phyloP scores from a whole-genome alignment of 2,113 vertebrate genomes.

The Phainopepla nitens region DNA sequence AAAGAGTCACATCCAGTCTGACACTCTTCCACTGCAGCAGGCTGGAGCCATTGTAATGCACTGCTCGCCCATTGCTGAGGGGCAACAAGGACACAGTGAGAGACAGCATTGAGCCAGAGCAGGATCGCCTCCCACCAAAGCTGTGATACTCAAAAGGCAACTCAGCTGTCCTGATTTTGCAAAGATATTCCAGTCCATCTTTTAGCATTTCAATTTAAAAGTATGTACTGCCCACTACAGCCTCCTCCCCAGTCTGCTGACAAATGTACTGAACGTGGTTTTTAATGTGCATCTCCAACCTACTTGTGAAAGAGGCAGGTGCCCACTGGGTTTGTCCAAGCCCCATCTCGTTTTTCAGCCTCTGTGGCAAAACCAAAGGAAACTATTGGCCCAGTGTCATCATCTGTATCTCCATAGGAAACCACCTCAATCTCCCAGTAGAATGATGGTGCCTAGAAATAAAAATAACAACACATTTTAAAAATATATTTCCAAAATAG shows the following conservation, averaged over 20 bases:
- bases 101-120: not conserved
- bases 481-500: not conserved
- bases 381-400: conserved; percentile 95
- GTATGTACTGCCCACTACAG: accelerated
- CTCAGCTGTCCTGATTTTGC: not conserved
- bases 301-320: conserved; percentile 99
- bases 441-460: conserved; percentile 89
- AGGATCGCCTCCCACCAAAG: not conserved
- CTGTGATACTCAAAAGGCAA: not conserved
- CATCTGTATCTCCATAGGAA: conserved; percentile 97
- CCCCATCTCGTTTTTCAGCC: conserved; percentile 94
- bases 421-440: conserved; percentile 98
- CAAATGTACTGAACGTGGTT: accelerated
- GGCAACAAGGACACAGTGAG: not conserved
- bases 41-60: conserved; percentile 98
- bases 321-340: conserved; percentile 98
- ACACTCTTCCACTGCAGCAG: conserved; percentile 98
- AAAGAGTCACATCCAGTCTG: conserved; percentile 91
- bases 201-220: not conserved
- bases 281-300: not conserved
- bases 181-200: not conserved
- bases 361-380: conserved; percentile 98
- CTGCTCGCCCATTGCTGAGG: conserved; percentile 91
- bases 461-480: not conserved
- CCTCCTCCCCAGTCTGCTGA: not conserved